Base-by-base conservation (phyloP, 2,113 vertebrate species). In the Excalfactoria chinensis region DNA sequence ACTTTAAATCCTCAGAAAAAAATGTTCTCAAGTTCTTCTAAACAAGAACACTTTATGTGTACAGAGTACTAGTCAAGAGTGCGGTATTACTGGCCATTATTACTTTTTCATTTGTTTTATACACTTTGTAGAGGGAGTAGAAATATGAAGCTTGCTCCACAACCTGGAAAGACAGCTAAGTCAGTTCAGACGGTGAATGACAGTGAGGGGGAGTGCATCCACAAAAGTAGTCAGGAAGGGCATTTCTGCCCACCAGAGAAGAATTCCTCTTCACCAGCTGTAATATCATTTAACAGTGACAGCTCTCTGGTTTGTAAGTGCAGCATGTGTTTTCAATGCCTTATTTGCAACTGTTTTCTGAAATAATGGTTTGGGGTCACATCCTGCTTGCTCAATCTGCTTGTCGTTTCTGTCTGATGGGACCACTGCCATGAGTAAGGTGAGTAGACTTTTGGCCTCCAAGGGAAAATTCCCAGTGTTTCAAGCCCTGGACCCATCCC, bases 191-290 rank as follows among this genome's bases (percentile, higher is more conserved):
- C 81, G 91, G 67, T 70, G 77, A 92, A 76, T 69, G 86, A 74
- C 35, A 20, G 30, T 43, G 49, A 78, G 41, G 58, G 87, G 30
- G 78, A 95, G 82, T 69, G 55, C 43, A 55, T 35, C 67, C 81
- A 43, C 5, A 1, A 13, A 73, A 60, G 25, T 37, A 80, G 74
- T 43, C 73, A 79, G 81, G 71, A 95, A 81, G 62, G 55, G 60
- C 70, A 82, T 64, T 93, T 93, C 75, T 96, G 92, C 88, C 90
- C 93, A 92, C 70, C 96, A 77, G 78, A 93, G 91, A 14, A 93
- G 91, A 94, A 85, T 84, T 77, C 92, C 70, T 82, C 51, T 40
- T 43, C 22, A 28, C 91, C 94, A 94, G 80, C 93, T 95, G 93
- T 92, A 92, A 67, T 83, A 87, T 69, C 92, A 63, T 40, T 82